Conservation (phyloP, 2,113 vertebrate genomes). For the Lepisosteus oculatus region DNA sequence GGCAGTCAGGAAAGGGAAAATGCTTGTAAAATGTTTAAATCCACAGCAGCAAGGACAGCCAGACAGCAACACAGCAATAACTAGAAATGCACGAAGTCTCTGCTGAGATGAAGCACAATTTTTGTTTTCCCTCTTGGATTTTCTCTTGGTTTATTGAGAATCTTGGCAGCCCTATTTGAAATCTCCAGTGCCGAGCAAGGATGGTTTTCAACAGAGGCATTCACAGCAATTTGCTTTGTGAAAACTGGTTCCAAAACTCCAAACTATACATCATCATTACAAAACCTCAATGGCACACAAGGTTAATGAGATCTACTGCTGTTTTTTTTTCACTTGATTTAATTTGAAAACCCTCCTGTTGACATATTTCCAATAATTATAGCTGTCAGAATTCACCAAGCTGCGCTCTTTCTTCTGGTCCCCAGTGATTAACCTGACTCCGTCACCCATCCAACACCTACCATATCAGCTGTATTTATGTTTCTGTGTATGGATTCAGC, state of each 20-base stretch:
- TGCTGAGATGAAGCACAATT: background rate
- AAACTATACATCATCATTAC: constrained; percentile 5
- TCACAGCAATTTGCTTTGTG: background rate
- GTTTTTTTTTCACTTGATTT: constrained; percentile 2
- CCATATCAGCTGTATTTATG: background rate
- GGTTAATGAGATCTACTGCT: constrained; percentile 4
- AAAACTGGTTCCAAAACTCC: background rate
- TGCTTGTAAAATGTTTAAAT: background rate
- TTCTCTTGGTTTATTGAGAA: background rate
- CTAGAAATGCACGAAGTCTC: background rate
- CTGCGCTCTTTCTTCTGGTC: no score
- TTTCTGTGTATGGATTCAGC: background rate
- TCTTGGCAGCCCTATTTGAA: background rate
- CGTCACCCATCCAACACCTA: background rate
- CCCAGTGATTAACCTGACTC: background rate
- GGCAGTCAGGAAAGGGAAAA: background rate
- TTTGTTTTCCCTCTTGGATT: background rate
- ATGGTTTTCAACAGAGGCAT: background rate
- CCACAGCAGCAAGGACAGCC: background rate
- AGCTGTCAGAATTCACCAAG: constrained; percentile 5
- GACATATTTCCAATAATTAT: constrained; percentile 18
- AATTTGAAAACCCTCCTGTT: constrained; percentile 12
- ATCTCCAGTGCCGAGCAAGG: background rate
- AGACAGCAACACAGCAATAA: constrained; percentile 7
- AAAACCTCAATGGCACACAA: background rate